Evolutionary conservation across 2,888 invertebrate species (phyloP).

Genomic region (Microctonus brassicae): DNA sequence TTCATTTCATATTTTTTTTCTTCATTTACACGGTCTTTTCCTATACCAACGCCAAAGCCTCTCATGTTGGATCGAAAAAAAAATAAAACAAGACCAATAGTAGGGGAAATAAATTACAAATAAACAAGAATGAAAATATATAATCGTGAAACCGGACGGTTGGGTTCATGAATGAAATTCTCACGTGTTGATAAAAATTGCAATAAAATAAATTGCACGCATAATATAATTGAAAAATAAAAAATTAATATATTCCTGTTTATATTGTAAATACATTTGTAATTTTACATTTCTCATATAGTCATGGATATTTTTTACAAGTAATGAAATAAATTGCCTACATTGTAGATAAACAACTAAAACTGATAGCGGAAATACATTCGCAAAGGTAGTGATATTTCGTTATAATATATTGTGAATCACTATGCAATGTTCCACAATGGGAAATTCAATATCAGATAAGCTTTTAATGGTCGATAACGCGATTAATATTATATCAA

Average conservation of each 20-base stretch:
- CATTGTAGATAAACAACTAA: constrained; percentile 1
- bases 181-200: constrained; percentile 16
- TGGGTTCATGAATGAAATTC: constrained; percentile 44
- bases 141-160: constrained; percentile 30
- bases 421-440: constrained; percentile 27
- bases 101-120: constrained; percentile 13
- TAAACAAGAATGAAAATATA: constrained; percentile 17
- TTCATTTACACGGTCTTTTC: too few species aligned
- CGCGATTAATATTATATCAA: constrained; percentile 39
- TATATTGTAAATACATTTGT: too few species aligned
- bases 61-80: constrained; percentile 31
- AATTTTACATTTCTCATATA: too few species aligned
- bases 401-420: constrained; percentile 27
- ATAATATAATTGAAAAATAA: neutral
- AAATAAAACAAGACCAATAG: neutral
- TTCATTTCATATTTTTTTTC: constrained; percentile 5
- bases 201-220: constrained; percentile 20
- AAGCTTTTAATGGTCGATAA: constrained; percentile 49
- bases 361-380: constrained; percentile 12
- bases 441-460: constrained; percentile 45
- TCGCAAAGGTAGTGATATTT: constrained; percentile 6
- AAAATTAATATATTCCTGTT: constrained; percentile 2
- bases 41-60: constrained; percentile 21
- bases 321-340: too few species aligned
- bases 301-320: too few species aligned